Evolutionary conservation across 2,113 vertebrate species (phyloP).

Genomic region (Bothrops jararaca): DNA sequence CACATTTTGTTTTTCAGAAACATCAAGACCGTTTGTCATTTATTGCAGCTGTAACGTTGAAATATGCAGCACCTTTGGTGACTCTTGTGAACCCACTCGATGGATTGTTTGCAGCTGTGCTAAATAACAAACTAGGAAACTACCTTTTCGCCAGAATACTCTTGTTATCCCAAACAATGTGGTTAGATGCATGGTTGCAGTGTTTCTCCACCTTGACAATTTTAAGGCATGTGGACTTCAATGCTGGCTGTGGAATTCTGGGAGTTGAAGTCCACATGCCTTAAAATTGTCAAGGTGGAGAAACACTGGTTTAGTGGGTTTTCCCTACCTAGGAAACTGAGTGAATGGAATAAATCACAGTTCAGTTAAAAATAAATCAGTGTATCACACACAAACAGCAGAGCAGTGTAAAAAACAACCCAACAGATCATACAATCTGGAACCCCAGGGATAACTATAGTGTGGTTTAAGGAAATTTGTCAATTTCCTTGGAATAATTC

Average conservation of each 20-base stretch:
- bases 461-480: background rate
- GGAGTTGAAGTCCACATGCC: no score
- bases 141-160: background rate
- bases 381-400: background rate
- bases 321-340: background rate
- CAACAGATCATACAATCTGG: background rate
- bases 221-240: no score
- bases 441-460: background rate
- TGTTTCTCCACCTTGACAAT: no score
- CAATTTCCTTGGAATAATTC: background rate
- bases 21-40: background rate
- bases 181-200: background rate
- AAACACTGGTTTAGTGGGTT: background rate
- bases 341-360: background rate
- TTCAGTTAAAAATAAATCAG: background rate
- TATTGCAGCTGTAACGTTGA: background rate
- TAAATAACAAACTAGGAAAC: background rate
- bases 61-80: background rate
- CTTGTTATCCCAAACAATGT: background rate
- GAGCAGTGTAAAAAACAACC: background rate
- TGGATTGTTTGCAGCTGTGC: background rate
- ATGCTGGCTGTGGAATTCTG: no score
- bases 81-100: background rate
- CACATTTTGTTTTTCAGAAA: background rate
- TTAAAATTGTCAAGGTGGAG: no score